Evolutionary conservation across 1,140 invertebrate species (phyloP).

Genomic region (Geopemphigus sp.): DNA sequence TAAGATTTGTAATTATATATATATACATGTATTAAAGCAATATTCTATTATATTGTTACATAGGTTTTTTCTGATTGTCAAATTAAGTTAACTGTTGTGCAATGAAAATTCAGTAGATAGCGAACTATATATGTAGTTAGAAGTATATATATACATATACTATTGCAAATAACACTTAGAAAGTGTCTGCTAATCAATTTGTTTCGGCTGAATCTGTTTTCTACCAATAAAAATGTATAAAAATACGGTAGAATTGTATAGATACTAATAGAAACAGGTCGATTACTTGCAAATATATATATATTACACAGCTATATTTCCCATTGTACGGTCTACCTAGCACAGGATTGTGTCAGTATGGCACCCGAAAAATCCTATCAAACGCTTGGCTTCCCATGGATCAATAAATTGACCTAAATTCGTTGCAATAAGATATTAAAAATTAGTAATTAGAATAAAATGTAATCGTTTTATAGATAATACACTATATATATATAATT

Average conservation of each 20-base stretch:
- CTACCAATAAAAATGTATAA: slow-evolving; percentile 35
- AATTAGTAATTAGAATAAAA: background rate
- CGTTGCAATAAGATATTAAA: background rate
- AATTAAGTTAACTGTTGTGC: slow-evolving; percentile 27
- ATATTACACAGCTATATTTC: background rate
- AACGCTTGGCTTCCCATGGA: slow-evolving; percentile 16
- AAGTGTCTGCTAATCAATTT: slow-evolving; percentile 48
- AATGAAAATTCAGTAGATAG: slow-evolving; percentile 2
- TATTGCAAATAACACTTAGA: slow-evolving; percentile 44
- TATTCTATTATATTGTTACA: too few relatives aligned
- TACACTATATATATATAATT: too few relatives aligned
- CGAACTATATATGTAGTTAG: background rate
- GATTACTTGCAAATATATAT: too few relatives aligned
- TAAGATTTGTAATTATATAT: too few relatives aligned
- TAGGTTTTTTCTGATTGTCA: slow-evolving; percentile 26
- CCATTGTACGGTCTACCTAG: slow-evolving; percentile 27
- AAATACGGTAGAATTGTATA: slow-evolving; percentile 22
- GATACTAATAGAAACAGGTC: slow-evolving; percentile 17
- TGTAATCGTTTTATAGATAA: background rate
- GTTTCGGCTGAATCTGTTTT: slow-evolving; percentile 46
- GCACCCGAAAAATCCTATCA: slow-evolving; percentile 13
- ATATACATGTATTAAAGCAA: too few relatives aligned
- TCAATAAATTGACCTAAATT: background rate
- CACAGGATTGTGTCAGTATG: slow-evolving; percentile 36
- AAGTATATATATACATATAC: background rate